phyloP scores from a whole-genome alignment of 2,797 vertebrate species.

The Dermochelys coriacea region DNA sequence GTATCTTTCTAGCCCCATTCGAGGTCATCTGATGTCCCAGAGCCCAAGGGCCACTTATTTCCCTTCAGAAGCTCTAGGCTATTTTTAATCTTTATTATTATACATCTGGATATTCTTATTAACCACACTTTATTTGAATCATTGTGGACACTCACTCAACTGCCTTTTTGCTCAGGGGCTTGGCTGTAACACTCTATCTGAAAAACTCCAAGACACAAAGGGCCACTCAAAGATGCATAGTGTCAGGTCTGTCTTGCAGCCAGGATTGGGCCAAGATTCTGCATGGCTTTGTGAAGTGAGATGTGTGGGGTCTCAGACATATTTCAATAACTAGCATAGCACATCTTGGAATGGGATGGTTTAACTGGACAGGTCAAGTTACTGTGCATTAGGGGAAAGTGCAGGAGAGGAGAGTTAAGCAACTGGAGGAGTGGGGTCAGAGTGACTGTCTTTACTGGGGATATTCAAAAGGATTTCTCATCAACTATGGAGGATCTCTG shows the following conservation, averaged over 20 bases:
- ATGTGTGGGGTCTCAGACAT: rapidly evolving
- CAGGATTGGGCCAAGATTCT: background rate
- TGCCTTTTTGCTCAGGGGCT: background rate
- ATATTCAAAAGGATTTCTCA: background rate
- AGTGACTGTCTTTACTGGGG: background rate
- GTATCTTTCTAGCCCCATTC: background rate
- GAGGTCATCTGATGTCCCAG: background rate
- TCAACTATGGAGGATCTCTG: background rate
- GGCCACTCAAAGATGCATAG: background rate
- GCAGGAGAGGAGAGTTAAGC: background rate
- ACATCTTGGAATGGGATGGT: background rate
- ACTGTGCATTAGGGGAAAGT: background rate
- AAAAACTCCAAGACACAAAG: background rate
- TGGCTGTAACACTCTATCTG: background rate
- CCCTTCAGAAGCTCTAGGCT: background rate
- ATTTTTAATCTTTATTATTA: background rate
- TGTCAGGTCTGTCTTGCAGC: background rate
- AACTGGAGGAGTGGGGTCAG: slow-evolving; percentile 3
- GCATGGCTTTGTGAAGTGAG: rapidly evolving
- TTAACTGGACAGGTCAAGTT: rapidly evolving
- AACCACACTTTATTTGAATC: background rate
- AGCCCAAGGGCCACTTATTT: background rate
- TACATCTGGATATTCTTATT: background rate
- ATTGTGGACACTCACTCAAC: background rate
- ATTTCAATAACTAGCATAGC: background rate